phyloP scores from a whole-genome alignment of 2,888 invertebrate genomes.

The Nomada fabriciana region DNA sequence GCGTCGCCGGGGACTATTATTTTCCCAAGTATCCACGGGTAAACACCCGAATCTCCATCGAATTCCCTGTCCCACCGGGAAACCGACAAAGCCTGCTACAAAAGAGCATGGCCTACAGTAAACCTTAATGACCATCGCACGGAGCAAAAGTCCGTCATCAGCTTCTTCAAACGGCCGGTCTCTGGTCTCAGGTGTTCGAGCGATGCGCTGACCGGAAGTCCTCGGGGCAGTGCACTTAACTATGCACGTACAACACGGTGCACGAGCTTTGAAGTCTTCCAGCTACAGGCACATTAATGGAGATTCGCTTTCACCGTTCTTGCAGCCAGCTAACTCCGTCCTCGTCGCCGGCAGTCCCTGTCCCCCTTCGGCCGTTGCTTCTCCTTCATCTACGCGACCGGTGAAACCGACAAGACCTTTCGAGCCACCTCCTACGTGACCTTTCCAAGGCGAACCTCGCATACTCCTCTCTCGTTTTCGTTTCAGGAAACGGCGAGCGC shows the following conservation, averaged over 20 bases:
- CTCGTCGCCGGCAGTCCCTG: conserved; percentile 35
- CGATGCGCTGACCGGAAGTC: conserved; percentile 62
- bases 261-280: conserved; percentile 51
- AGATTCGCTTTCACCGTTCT: conserved; percentile 70
- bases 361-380: conserved; percentile 22
- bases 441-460: conserved; percentile 61
- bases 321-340: conserved; percentile 21
- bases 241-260: conserved; percentile 37
- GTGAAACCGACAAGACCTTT: conserved; percentile 63
- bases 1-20: not conserved
- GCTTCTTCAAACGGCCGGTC: conserved; percentile 21
- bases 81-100: conserved; percentile 1
- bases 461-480: conserved; percentile 40
- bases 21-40: not conserved
- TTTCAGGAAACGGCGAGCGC: conserved; percentile 42
- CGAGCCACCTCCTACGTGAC: conserved; percentile 56
- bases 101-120: conserved; percentile 28
- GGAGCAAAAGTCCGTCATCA: conserved; percentile 43
- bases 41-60: conserved; percentile 1
- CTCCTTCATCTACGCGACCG: conserved; percentile 32
- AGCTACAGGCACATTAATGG: conserved; percentile 63
- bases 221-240: conserved; percentile 44
- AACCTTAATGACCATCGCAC: conserved; percentile 33
- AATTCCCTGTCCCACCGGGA: conserved; percentile 4
- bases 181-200: conserved; percentile 7